Base-by-base conservation (phyloP, 2,113 vertebrate species). In the Heliornis fulica region DNA sequence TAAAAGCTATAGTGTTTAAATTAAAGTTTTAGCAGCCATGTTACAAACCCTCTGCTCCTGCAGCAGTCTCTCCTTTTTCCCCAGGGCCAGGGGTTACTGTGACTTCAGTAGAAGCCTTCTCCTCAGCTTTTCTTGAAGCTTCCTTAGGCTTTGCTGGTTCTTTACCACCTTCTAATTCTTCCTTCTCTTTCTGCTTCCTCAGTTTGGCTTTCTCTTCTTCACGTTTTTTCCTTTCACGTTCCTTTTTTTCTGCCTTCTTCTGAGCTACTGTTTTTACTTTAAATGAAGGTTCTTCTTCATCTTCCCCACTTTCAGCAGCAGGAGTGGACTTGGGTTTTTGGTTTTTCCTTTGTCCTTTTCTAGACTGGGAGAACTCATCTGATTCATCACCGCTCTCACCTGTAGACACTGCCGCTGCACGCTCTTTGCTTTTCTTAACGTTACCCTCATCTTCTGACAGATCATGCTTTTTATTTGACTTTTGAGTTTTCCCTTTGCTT, bases 231-330 rank as follows among this genome's bases (percentile, higher is more conserved):
- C 74, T 98, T 3, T 99, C 99, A 3, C 99, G 95, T 93, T 99
- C 99, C 94, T 99, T 99, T 97, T 99, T 99, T 97, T 99, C 99
- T 11, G 99, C 99, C 87, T 99, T 99, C 97, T 99, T 99, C 96
- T 99, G 99, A 20, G 99, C 99, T 32, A 99, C 98, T 2, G 99
- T 99, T 97, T 99, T 99, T 70, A 99, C 98, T 97, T 98, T 99
- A 95, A 99, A 99, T 45, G 98, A 94, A 10, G 98, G 95, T 2
- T 97, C 97, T 1, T 98, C 98, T 7, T 98, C 98, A 45, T 98
- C 98, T 32, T 98, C 98, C 13, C 96, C 98, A 28, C 98, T 99
- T 38, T 98, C 98, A 21, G 97, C 97, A 31, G 90, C 97, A 89
- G 98, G 97, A 26, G 79, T 57, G 32, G 96, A 34, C 70, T 99